Base-by-base conservation (phyloP, 2,888 invertebrate genomes). In the Sympetrum striolatum region DNA sequence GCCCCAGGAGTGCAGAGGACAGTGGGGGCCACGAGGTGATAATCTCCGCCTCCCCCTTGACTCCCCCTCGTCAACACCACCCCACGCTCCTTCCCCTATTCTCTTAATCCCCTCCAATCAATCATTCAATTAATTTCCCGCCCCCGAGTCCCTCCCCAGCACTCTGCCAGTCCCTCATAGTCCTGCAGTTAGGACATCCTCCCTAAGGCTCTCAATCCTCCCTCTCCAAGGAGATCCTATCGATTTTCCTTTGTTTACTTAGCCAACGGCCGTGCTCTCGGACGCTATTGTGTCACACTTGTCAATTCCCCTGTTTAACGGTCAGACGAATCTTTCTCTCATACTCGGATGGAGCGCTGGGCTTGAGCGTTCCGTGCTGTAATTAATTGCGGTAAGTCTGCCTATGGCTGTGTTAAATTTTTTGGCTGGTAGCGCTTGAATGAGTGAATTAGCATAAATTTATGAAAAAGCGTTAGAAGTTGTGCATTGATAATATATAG, bases 41-140 rank as follows among this genome's bases (percentile, higher is more conserved):
- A 53, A 82, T 31, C 82, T 58, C 18, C 25, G n/a, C 35, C 53
- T 31, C 31, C n/a, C 73, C 31, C 81, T 22, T 48, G 25, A 25
- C 82, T 31, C 82, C 53, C 82, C 58, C 82, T 53, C 58, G 31
- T 37, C n/a, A 15, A 3, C 86, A 73, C 25, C 37, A n/a, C 60
- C 35, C 80, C 86, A 60, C n/a, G 44, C n/a, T 39, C 81, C 81
- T 48, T 48, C 60, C 64, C 60, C 35, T 73, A 73, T 73, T 73
- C 73, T 86, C 86, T 60, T 60, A 86, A 86, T 86, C 86, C 86
- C 64, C 86, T 39, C 86, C 86, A 86, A 86, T 86, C 86, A 86
- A 86, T 86, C 86, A 86, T 86, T 86, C 86, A 86, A 86, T 86
- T 86, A 86, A 86, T 86, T 86, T 39, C 60, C 60, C 86, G 86